These are phyloP conservation scores for Bombus soroeensis DNA, from an alignment of 1,140 invertebrate genomes.

Conservation along the genomic window DNA sequence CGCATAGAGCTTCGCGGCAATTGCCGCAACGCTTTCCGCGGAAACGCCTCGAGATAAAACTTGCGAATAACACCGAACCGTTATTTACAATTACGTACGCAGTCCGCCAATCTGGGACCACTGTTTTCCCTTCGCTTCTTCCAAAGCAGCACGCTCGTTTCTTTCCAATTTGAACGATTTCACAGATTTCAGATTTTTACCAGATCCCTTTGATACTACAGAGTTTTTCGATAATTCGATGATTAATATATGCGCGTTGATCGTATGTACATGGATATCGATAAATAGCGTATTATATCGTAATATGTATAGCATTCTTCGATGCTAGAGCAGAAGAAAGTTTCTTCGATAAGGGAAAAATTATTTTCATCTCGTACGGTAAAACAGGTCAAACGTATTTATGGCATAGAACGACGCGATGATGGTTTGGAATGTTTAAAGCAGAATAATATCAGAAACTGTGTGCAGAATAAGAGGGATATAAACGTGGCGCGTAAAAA, in stretches of 20 bases:
- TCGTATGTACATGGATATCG: too few relatives aligned
- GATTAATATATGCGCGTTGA: too few relatives aligned
- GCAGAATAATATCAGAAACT: not conserved
- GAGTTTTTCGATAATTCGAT: too few relatives aligned
- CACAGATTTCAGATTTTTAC: too few relatives aligned
- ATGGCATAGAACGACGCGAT: not conserved
- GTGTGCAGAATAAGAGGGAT: not conserved
- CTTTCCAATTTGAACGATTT: not conserved
- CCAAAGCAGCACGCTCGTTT: not conserved
- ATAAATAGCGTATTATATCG: too few relatives aligned
- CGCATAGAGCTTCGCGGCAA: slow-evolving; percentile 22
- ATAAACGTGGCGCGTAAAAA: slow-evolving; percentile 3
- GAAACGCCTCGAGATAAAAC: slow-evolving; percentile 37
- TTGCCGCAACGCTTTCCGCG: slow-evolving; percentile 19
- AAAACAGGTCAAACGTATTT: not conserved
- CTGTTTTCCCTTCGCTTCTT: not conserved
- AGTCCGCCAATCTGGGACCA: not conserved
- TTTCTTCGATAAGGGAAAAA: too few relatives aligned
- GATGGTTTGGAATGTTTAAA: not conserved
- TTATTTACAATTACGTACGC: slow-evolving; percentile 39
- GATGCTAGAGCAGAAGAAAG: too few relatives aligned
- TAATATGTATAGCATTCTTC: too few relatives aligned
- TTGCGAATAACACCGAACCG: not conserved
- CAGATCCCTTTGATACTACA: too few relatives aligned
- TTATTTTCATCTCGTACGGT: not conserved